Evolutionary conservation across 2,113 vertebrate species (phyloP).

Genomic region (Bos javanicus): DNA sequence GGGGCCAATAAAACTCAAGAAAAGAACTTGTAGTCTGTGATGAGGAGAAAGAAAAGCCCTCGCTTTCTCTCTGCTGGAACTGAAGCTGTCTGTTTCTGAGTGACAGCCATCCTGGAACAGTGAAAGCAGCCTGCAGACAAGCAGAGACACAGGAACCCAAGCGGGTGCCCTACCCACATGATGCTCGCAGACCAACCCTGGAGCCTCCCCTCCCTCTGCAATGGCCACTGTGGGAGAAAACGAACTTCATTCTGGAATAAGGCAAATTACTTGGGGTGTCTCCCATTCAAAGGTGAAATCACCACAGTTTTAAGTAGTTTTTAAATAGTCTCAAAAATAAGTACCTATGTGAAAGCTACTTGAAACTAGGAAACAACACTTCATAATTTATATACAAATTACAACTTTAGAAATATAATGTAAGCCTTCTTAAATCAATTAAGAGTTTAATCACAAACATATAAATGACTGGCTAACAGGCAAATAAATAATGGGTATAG

Average conservation of each 20-base stretch:
- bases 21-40: background rate
- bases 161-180: background rate
- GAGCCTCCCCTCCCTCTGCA: background rate
- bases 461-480: slow-evolving; percentile 63
- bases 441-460: slow-evolving; percentile 62
- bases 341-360: slow-evolving; percentile 15
- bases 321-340: slow-evolving; percentile 31
- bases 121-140: background rate
- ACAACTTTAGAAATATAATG: slow-evolving; percentile 27
- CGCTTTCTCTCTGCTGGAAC: background rate
- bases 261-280: background rate
- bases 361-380: slow-evolving; percentile 30
- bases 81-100: background rate
- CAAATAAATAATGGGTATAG: slow-evolving; percentile 65
- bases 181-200: background rate
- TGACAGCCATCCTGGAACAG: background rate
- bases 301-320: background rate
- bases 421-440: slow-evolving; percentile 56
- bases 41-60: background rate
- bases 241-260: background rate
- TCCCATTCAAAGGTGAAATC: background rate
- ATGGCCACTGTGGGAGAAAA: background rate
- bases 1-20: background rate
- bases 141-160: background rate
- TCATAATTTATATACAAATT: slow-evolving; percentile 39